Conservation (phyloP, 2,113 vertebrate genomes). For the Sebastes fasciatus region DNA sequence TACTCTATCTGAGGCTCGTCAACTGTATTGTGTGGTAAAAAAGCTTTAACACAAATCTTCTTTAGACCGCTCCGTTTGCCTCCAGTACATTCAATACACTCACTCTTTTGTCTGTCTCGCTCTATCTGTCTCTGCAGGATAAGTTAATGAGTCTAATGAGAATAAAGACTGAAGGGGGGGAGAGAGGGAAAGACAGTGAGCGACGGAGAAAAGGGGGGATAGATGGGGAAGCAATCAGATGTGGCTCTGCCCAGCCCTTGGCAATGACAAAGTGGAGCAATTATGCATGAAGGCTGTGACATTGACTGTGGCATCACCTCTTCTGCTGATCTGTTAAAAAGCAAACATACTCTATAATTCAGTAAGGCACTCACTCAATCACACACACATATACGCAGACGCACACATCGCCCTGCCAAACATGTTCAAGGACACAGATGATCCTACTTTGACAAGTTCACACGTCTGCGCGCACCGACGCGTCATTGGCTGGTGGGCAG, state of each 20-base stretch:
- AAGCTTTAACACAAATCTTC: conserved; percentile 26
- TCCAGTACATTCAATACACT: conserved; percentile 39
- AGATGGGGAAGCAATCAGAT: conserved; percentile 59
- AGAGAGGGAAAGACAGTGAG: conserved; percentile 34
- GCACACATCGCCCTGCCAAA: conserved; percentile 25
- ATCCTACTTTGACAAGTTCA: conserved; percentile 59
- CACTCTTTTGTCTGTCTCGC: conserved; percentile 34
- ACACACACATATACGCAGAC: conserved; percentile 12
- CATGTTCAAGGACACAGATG: conserved; percentile 60
- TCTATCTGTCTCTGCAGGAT: conserved; percentile 63
- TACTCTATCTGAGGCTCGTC: conserved; percentile 22
- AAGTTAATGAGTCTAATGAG: conserved; percentile 77
- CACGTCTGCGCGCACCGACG: conserved; percentile 5
- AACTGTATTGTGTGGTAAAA: neutral
- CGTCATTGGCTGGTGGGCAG: conserved; percentile 17
- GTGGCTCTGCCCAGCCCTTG: conserved; percentile 67
- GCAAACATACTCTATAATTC: conserved; percentile 74
- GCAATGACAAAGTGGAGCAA: conserved; percentile 82
- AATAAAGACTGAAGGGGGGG: conserved; percentile 55
- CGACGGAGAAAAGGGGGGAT: conserved; percentile 30
- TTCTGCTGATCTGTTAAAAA: conserved; percentile 81
- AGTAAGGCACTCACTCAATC: conserved; percentile 34
- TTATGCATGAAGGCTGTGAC: conserved; percentile 82
- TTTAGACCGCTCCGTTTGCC: conserved; percentile 6
- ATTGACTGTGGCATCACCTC: conserved; percentile 79